Evolutionary conservation across 2,797 vertebrate genomes (phyloP).

Genomic region (Peromyscus attwateri): DNA sequence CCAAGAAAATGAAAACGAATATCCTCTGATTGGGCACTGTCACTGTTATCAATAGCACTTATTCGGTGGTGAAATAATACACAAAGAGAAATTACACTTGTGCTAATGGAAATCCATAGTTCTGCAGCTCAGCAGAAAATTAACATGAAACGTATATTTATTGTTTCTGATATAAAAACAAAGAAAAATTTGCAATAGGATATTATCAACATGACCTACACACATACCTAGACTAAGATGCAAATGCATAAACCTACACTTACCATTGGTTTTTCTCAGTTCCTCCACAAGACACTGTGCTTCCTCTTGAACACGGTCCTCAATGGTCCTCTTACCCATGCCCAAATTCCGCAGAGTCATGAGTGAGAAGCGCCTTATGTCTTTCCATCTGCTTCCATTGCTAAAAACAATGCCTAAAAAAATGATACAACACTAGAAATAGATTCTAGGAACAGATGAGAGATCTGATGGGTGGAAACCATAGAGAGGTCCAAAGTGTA

Average conservation of each 20-base stretch:
- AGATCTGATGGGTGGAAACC: neutral
- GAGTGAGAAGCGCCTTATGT: conserved; percentile 66
- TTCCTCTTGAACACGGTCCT: conserved; percentile 1
- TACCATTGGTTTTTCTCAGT: conserved; percentile 74
- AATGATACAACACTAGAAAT: neutral
- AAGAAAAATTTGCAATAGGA: neutral
- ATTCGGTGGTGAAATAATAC: neutral
- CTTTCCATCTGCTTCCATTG: conserved; percentile 83
- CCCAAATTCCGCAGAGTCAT: neutral
- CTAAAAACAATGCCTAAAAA: conserved; percentile 81
- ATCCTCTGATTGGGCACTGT: no score
- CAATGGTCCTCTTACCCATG: neutral
- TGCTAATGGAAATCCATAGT: neutral
- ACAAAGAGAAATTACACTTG: neutral
- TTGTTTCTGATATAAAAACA: neutral
- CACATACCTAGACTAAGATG: accelerated
- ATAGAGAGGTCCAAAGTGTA: accelerated
- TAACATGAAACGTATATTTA: neutral
- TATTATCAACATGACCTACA: neutral
- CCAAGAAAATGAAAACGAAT: neutral
- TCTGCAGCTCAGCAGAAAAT: neutral
- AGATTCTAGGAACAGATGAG: neutral
- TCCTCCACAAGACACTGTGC: conserved; percentile 78
- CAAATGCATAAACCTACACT: neutral
- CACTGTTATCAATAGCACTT: neutral